Conservation (phyloP, 1,140 invertebrate species). For the Drosophila athabasca region DNA sequence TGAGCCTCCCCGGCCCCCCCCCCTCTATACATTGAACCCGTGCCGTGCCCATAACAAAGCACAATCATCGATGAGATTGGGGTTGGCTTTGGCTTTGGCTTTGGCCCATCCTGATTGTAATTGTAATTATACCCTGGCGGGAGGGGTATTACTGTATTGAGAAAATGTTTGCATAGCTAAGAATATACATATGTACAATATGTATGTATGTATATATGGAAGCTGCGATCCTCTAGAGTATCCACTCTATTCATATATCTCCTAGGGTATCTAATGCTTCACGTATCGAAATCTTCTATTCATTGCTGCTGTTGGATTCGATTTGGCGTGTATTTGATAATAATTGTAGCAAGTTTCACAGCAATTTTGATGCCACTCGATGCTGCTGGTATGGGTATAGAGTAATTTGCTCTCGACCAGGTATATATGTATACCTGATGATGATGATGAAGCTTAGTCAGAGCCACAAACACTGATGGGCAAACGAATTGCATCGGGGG, state of each 20-base stretch:
- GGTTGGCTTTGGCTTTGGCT: constrained; percentile 18
- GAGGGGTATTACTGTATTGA: constrained; percentile 1
- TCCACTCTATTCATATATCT: too few relatives aligned
- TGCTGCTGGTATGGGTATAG: constrained; percentile 16
- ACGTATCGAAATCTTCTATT: too few relatives aligned
- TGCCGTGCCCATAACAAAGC: constrained; percentile 46
- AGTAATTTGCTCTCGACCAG: constrained; percentile 28
- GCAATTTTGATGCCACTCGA: constrained; percentile 60
- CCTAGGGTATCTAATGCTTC: too few relatives aligned
- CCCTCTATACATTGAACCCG: constrained; percentile 4
- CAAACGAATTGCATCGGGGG: background rate
- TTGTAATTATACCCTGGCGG: constrained; percentile 55
- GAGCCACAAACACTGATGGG: background rate
- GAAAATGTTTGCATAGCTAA: too few relatives aligned
- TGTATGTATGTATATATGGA: too few relatives aligned
- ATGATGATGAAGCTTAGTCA: constrained; percentile 10
- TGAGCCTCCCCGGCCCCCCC: background rate
- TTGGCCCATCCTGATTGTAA: constrained; percentile 61
- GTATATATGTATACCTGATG: constrained; percentile 13
- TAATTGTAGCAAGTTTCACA: constrained; percentile 69
- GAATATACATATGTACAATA: too few relatives aligned
- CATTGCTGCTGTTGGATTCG: constrained; percentile 35
- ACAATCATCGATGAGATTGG: constrained; percentile 37
- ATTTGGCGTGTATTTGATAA: constrained; percentile 61
- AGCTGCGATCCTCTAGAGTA: too few relatives aligned